Conservation (phyloP, 2,888 invertebrate species). For the Linnaemya tessellans region DNA sequence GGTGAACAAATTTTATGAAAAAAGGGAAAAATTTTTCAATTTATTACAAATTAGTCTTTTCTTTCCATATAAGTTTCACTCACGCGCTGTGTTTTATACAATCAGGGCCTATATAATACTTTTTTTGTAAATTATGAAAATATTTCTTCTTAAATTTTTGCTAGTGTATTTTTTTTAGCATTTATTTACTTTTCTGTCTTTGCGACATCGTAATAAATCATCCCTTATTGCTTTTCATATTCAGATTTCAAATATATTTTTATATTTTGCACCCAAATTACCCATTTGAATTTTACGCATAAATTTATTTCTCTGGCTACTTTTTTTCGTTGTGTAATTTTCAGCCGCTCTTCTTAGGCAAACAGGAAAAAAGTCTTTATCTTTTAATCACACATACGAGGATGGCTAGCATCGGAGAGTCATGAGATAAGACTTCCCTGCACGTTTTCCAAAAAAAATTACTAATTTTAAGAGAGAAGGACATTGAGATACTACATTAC, state of each 20-base stretch:
- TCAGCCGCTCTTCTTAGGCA: background rate
- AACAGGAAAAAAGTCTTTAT: constrained; percentile 35
- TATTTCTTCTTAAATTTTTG: constrained; percentile 10
- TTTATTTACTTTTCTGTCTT: constrained; percentile 38
- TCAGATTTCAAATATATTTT: constrained; percentile 38
- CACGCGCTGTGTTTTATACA: too few relatives aligned
- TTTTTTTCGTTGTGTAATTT: constrained; percentile 3
- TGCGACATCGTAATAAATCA: constrained; percentile 66
- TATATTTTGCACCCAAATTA: constrained; percentile 34
- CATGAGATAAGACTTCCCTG: too few relatives aligned
- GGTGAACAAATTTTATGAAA: too few relatives aligned
- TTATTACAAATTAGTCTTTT: too few relatives aligned
- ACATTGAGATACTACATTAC: too few relatives aligned
- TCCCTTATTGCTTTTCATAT: constrained; percentile 58
- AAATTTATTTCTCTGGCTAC: constrained; percentile 57
- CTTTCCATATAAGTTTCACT: too few relatives aligned
- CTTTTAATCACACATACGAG: background rate
- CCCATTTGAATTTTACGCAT: constrained; percentile 64
- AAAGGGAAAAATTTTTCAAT: background rate
- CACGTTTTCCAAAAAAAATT: too few relatives aligned
- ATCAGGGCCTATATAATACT: too few relatives aligned
- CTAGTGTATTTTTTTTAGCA: constrained; percentile 24
- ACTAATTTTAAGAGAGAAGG: too few relatives aligned
- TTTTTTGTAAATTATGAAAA: too few relatives aligned
- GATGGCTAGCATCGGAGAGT: background rate